Conservation (phyloP, 1,140 invertebrate genomes). For the Neoseiulus cucumeris region DNA sequence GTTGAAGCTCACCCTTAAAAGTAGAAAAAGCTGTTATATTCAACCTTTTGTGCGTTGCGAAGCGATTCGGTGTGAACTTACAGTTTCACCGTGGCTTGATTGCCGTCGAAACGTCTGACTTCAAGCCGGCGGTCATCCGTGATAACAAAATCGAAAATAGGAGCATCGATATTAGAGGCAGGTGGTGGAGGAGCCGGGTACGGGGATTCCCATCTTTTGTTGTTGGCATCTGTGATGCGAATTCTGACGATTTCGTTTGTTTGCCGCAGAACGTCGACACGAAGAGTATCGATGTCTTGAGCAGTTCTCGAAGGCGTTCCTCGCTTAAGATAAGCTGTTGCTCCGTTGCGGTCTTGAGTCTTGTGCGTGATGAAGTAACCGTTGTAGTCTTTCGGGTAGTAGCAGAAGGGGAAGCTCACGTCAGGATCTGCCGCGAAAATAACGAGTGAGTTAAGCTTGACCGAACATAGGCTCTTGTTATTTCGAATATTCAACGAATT, state of each 20-base stretch:
- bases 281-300: conserved; percentile 37
- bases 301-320: conserved; percentile 38
- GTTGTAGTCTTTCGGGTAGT: conserved; percentile 17
- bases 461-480: too few relatives aligned
- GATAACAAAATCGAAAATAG: background rate
- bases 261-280: conserved; percentile 34
- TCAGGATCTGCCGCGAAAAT: background rate
- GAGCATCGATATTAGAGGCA: background rate
- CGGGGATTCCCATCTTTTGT: background rate
- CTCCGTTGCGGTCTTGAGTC: background rate
- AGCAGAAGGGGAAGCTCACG: conserved; percentile 20
- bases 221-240: background rate
- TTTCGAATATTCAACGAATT: too few relatives aligned
- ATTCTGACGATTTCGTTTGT: background rate
- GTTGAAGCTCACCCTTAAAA: background rate
- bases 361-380: conserved; percentile 18
- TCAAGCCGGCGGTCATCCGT: background rate
- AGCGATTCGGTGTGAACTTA: background rate
- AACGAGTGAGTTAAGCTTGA: too few relatives aligned
- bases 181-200: background rate
- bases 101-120: background rate
- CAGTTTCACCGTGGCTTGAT: background rate
- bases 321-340: conserved; percentile 34
- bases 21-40: too few relatives aligned
- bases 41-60: too few relatives aligned